phyloP scores from a whole-genome alignment of 2,113 vertebrate species.

The Salvator merianae region DNA sequence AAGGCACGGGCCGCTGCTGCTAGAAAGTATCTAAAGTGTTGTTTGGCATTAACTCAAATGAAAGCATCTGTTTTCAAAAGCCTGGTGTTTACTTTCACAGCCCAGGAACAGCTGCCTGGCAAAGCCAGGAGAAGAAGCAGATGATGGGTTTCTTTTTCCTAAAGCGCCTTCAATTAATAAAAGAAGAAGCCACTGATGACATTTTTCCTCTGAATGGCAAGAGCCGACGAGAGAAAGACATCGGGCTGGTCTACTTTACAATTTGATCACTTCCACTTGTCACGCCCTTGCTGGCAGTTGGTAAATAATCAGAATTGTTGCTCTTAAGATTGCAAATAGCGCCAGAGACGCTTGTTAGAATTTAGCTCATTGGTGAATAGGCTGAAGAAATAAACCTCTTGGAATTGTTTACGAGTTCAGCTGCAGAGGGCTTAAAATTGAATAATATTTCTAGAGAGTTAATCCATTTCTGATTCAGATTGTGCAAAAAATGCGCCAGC shows the following conservation, averaged over 20 bases:
- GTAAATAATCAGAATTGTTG: background rate
- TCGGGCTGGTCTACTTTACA: background rate
- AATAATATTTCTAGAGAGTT: background rate
- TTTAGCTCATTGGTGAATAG: background rate
- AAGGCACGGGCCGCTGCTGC: too few relatives aligned
- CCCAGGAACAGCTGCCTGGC: slow-evolving; percentile 1
- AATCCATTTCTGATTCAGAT: too few relatives aligned
- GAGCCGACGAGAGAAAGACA: background rate
- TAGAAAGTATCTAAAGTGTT: background rate
- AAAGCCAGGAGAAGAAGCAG: background rate
- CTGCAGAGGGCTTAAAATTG: background rate
- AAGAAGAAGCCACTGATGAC: background rate
- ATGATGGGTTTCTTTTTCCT: background rate
- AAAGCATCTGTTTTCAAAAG: slow-evolving; percentile 22
- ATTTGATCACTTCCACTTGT: background rate
- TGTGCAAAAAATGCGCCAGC: too few relatives aligned
- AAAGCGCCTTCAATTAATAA: background rate
- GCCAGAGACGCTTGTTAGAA: too few relatives aligned
- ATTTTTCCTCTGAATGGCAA: slow-evolving; percentile 4
- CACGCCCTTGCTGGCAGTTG: background rate
- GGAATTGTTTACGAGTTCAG: background rate
- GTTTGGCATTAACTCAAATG: background rate
- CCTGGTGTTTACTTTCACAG: background rate
- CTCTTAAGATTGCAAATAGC: background rate
- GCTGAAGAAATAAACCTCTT: background rate